These are phyloP conservation scores for Bucorvus abyssinicus DNA, from an alignment of 2,797 vertebrate genomes.

Conservation along the genomic window DNA sequence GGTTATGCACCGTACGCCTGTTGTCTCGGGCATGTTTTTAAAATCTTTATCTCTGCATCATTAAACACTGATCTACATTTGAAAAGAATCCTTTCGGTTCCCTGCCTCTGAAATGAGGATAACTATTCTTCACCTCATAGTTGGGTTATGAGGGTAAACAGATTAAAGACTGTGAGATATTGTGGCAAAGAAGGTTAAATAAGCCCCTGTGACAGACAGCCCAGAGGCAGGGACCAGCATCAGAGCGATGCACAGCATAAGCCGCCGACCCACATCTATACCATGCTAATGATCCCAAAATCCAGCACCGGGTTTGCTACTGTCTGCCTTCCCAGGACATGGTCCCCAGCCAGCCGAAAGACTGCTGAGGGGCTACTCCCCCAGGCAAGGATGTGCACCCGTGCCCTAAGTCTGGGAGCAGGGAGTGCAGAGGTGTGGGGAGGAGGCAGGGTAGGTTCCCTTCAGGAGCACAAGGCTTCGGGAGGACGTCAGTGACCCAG, in stretches of 20 bases:
- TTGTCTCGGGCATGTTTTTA: slow-evolving; percentile 31
- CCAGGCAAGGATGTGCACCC: not conserved
- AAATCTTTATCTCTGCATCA: slow-evolving; percentile 69
- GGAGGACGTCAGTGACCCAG: not conserved
- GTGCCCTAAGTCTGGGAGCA: not conserved
- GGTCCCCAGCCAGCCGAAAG: not conserved
- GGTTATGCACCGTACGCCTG: not conserved
- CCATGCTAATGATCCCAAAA: slow-evolving; percentile 38
- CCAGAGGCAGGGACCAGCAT: slow-evolving; percentile 47
- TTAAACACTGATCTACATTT: slow-evolving; percentile 62
- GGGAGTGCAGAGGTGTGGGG: accelerated
- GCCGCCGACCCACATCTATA: not conserved
- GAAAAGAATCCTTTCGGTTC: slow-evolving; percentile 59
- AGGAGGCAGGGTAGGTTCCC: not conserved
- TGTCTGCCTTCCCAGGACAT: not conserved
- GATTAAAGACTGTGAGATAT: slow-evolving; percentile 59
- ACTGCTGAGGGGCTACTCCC: not conserved
- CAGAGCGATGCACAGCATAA: slow-evolving; percentile 20
- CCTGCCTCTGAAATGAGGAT: slow-evolving; percentile 53
- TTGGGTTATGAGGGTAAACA: slow-evolving; percentile 48
- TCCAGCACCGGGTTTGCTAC: not conserved
- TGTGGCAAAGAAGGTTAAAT: slow-evolving; percentile 51
- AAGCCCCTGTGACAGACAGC: slow-evolving; percentile 51
- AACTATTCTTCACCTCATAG: slow-evolving; percentile 53
- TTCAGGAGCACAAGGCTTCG: not conserved